Base-by-base conservation (phyloP, 2,113 vertebrate genomes). In the Oenanthe oenanthe region DNA sequence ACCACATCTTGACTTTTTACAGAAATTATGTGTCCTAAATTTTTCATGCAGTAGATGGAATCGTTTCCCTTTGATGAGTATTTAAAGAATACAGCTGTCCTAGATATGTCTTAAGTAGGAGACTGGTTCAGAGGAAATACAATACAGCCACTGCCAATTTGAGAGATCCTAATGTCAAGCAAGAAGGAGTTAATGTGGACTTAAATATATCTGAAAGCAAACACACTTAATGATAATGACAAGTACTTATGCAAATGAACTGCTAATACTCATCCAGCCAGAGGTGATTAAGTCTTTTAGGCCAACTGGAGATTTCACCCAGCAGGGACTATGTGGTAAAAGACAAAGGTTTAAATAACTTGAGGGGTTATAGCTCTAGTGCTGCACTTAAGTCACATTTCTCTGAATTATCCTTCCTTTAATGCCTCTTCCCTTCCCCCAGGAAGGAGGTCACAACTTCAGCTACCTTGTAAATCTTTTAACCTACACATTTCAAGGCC, bases 241-340 rank as follows among this genome's bases (percentile, higher is more conserved):
- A 95, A 96, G 92, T 95, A 95, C 74, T 97, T 97, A 97, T 88
- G 95, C 88, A 96, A 96, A 96, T 97, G 66, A 93, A 61, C 89
- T 93, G 83, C 89, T 93, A 94, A 95, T 96, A 93, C 72, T 96
- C 75, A 93, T 97, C 93, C 85, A 95, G 83, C 83, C 92, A 97
- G 93, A 97, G 79, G 88, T 96, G 87, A 94, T 93, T 96, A 95
- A 91, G 74, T 68, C 91, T 97, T 97, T 80, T 62, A 95, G 95
- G 92, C 75, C 72, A 93, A 66, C 86, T 83, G 91, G 94, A 96
- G 83, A 96, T 96, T 96, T 96, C 75, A 83, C 73, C 88, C 88
- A 96, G 93, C 77, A 91, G 89, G 92, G 70, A 60, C 85, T 72
- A 85, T 53, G 21, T 45, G 31, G 58, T 67, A 51, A 75, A 93